phyloP scores from a whole-genome alignment of 1,140 invertebrate genomes.

The Drosophila littoralis region DNA sequence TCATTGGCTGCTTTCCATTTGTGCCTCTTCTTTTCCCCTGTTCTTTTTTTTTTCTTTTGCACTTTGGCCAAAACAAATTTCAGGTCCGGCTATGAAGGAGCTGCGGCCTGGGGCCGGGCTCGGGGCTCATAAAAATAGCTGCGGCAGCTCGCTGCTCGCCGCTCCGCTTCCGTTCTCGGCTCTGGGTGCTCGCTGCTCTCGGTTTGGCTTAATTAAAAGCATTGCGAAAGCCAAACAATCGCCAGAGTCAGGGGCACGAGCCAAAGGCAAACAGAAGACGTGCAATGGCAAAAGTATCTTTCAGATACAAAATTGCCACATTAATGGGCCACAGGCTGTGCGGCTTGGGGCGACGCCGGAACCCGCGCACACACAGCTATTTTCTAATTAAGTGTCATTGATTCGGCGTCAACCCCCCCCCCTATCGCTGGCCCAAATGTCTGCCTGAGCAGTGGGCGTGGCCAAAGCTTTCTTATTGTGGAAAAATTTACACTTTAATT shows the following conservation, averaged over 20 bases:
- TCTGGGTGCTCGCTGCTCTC: conserved; percentile 5
- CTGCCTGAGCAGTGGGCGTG: conserved; percentile 17
- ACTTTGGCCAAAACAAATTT: conserved; percentile 33
- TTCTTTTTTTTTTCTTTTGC: conserved; percentile 15
- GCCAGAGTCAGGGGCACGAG: conserved; percentile 29
- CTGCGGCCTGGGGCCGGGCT: not conserved
- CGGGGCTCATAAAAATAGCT: conserved; percentile 61
- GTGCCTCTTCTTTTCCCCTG: not conserved
- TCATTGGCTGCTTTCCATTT: conserved; percentile 24
- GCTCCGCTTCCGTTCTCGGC: not conserved
- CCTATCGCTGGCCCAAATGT: no score
- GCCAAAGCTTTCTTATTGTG: conserved; percentile 40
- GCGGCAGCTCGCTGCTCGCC: conserved; percentile 12
- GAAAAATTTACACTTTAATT: conserved; percentile 75
- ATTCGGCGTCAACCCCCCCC: conserved; percentile 40
- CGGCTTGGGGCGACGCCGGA: not conserved
- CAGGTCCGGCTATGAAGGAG: not conserved
- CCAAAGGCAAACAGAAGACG: conserved; percentile 46
- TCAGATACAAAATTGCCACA: conserved; percentile 52
- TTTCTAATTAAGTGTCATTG: conserved; percentile 81
- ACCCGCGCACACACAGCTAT: conserved; percentile 26
- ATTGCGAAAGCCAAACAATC: conserved; percentile 56
- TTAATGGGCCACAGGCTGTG: conserved; percentile 25
- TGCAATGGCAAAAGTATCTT: conserved; percentile 35
- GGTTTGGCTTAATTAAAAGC: conserved; percentile 71